Evolutionary conservation across 1,140 invertebrate species (phyloP), one percentile per base, ranked within the genome.

Genomic region (Choristoneura fumiferana): DNA sequence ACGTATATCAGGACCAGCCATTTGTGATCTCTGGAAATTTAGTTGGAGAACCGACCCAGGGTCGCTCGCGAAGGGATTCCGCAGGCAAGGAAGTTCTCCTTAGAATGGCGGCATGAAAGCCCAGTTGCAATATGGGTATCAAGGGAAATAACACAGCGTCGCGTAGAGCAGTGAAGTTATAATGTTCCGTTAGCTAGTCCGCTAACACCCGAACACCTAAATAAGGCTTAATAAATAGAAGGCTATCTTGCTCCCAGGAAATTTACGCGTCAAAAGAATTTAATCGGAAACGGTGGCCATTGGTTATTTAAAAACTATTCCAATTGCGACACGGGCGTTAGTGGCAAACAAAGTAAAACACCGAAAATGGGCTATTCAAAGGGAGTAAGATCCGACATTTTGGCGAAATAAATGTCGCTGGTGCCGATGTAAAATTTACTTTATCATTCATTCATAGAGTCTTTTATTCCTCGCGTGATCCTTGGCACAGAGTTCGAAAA

Each of bases 101-200:
- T 78, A 81, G 39, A 60, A 64, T 84, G 81, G 84, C 55, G 58
- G 65, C 66, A 73, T n/a, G 22, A 49, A 49, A 49, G 43, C 43
- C 43, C 43, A 76, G 66, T 77, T 69, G 76, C 73, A 76, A 72
- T 84, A 87, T 87, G 73, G 73, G 76, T 78, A 78, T 76, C 84
- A 77, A 61, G 84, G 84, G 84, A 87, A 85, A 87, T 87, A 87
- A 81, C 72, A 70, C 65, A 70, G 70, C 76, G 63, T 77, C 77
- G 70, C 66, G 62, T 72, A 75, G 73, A 80, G 67, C 67, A 65
- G 69, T 73, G 64, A 74, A 73, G 74, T 71, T 76, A 80, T 79
- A 78, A 63, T 71, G 66, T 62, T 62, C 63, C 66, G 67, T 77
- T 72, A 78, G 60, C 73, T 75, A 66, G 68, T 80, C 74, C 65